Conservation (phyloP, 1,140 invertebrate species). For the Cylas formicarius region DNA sequence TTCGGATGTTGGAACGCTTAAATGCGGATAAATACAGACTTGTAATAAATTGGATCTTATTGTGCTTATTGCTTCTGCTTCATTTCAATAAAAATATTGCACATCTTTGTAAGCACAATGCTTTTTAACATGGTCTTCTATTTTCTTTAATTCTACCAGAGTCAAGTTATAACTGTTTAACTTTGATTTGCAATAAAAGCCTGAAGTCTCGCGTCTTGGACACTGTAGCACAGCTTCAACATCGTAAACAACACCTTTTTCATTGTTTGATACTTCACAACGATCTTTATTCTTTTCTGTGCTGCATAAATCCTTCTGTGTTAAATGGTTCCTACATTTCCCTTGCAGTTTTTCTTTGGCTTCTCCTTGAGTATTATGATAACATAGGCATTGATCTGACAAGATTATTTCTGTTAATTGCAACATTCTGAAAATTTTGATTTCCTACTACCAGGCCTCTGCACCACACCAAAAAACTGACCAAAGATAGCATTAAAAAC, state of each 20-base stretch:
- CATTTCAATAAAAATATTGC: conserved; percentile 2
- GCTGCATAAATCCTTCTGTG: conserved; percentile 4
- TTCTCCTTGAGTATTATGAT: not conserved
- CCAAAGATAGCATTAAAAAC: no score
- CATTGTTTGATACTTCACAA: not conserved
- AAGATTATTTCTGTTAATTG: no score
- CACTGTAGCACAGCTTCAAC: conserved; percentile 3
- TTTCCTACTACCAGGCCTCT: no score
- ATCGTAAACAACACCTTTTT: conserved; percentile 4
- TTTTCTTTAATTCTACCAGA: conserved; percentile 1
- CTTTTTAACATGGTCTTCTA: conserved; percentile 1
- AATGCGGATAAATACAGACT: conserved; percentile 1
- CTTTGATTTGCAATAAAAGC: conserved; percentile 3
- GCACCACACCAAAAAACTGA: no score
- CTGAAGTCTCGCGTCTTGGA: conserved; percentile 1
- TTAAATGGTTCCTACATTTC: conserved; percentile 2
- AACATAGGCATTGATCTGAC: conserved; percentile 4
- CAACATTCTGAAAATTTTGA: no score
- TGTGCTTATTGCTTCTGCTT: not conserved
- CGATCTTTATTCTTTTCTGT: conserved; percentile 4
- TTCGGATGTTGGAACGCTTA: conserved; percentile 1
- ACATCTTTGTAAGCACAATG: conserved; percentile 2
- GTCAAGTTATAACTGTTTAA: conserved; percentile 3
- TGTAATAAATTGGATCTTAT: conserved; percentile 3
- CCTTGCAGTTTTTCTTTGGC: conserved; percentile 4